phyloP scores from a whole-genome alignment of 2,113 vertebrate genomes.

The Dendropsophus ebraccatus region DNA sequence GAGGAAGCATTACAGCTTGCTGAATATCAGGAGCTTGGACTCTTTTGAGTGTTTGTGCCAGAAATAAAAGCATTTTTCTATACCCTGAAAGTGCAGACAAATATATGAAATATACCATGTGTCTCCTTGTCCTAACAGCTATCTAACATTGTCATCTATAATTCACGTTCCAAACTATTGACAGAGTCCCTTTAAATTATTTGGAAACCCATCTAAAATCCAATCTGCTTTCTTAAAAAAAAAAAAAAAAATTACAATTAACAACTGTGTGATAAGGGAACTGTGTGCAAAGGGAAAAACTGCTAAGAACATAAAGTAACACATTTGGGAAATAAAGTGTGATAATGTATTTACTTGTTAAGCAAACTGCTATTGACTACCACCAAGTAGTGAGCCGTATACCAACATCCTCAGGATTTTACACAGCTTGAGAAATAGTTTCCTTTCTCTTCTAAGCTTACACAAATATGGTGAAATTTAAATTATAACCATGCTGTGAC shows the following conservation, averaged over 20 bases:
- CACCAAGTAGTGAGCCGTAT: not conserved
- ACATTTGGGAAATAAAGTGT: conserved; percentile 16
- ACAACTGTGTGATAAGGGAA: not conserved
- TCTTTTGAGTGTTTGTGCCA: no score
- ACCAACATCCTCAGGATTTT: not conserved
- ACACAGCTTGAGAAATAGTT: not conserved
- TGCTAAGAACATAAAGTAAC: not conserved
- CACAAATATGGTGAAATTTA: not conserved
- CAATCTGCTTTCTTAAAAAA: not conserved
- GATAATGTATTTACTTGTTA: conserved; percentile 6
- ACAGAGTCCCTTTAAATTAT: not conserved
- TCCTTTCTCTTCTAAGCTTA: not conserved
- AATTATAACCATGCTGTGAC: not conserved
- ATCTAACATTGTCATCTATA: no score
- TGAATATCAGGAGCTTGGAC: no score
- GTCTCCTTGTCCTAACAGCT: no score
- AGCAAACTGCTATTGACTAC: conserved; percentile 4
- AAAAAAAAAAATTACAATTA: not conserved
- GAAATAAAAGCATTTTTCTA: no score
- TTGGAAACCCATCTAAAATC: no score
- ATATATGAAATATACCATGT: no score
- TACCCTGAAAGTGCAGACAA: no score
- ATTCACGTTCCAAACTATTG: no score
- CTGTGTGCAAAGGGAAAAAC: not conserved
- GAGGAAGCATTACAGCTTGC: no score